Base-by-base conservation (phyloP, 2,888 invertebrate species). In the Latrodectus hesperus region DNA sequence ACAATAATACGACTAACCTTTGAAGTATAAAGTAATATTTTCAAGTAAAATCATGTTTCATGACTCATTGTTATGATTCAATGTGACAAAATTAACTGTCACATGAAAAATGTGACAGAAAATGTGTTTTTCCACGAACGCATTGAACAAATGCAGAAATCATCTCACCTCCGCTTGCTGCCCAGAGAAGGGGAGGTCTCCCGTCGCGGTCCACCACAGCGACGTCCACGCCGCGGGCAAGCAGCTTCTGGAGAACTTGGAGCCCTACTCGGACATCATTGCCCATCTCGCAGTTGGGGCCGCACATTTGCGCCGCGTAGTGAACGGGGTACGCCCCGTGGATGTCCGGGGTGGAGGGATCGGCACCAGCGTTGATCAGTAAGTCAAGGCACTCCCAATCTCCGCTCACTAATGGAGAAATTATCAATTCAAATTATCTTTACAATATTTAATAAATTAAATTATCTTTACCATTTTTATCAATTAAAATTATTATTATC, bases 251-350 rank as follows among this genome's bases (percentile, higher is more conserved):
- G 3, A 98, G 93, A 1, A 98, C 96, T 92, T 95, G 95, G 80
- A 97, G 93, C 0, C 97, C 97, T 6, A 91, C 91, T 60, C 91
- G 94, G 14, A 92, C 91, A 84, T 94, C 93, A 92, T 93, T 91
- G 92, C 94, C 94, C 68, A 94, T 94, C 90, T 94, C 94, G 68
- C 95, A 95, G 26, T 95, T 95, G 26, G 96, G 96, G 0, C 97
- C 97, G 91, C 98, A 98, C 95, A 99, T 97, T 93, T 99, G 98
- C 16, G 99, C 98, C 0, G 99, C 98, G 93, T 99, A 99, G 93
- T 99, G 99, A 82, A 99, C 93, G 0, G 99, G 98, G 91, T 96
- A 97, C 17, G 99, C 99, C 26, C 98, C 97, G 92, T 98, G 97
- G 90, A 96, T 95, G 93, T 99, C 99, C 0, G 97, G 95, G 0